These are phyloP conservation scores for Metopia argyrocephala DNA, from an alignment of 2,888 invertebrate species.

Conservation along the genomic window DNA sequence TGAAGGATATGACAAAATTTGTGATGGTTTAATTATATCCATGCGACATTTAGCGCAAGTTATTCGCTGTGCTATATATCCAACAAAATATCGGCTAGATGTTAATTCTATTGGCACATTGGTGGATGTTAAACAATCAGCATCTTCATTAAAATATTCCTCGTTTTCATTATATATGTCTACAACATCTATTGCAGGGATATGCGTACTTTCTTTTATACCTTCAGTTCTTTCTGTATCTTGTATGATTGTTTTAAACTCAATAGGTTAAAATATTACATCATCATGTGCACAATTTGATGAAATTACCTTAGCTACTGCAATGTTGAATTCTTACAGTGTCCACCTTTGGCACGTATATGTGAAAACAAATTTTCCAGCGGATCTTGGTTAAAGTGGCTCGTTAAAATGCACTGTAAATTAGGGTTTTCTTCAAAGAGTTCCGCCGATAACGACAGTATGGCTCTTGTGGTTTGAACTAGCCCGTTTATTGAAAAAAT, in stretches of 20 bases:
- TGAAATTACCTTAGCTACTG: not conserved
- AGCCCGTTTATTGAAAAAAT: slow-evolving; percentile 18
- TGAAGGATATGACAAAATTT: not conserved
- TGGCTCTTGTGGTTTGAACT: slow-evolving; percentile 36
- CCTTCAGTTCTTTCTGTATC: not conserved
- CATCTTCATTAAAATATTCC: not conserved
- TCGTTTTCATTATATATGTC: slow-evolving; percentile 6
- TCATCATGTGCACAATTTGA: not conserved
- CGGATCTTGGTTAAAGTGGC: slow-evolving; percentile 45
- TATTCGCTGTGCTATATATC: not conserved
- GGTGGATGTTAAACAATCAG: not conserved
- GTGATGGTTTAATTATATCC: not conserved
- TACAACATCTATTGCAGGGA: not conserved
- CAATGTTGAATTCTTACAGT: slow-evolving; percentile 40
- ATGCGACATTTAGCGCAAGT: not conserved
- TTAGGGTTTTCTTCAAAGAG: slow-evolving; percentile 16
- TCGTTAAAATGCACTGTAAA: slow-evolving; percentile 28
- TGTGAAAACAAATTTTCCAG: slow-evolving; percentile 41
- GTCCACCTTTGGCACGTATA: slow-evolving; percentile 41
- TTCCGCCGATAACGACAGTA: slow-evolving; percentile 14
- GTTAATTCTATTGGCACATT: not conserved
- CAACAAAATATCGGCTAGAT: not conserved
- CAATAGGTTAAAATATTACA: not conserved
- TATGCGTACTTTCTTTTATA: not conserved
- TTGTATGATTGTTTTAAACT: not conserved